A percentile compares a stretch with the other conserved stretches of the same genome.
Evolutionary conservation across 1,140 invertebrate species (phyloP).

Genomic region (Cotesia chilonis): DNA sequence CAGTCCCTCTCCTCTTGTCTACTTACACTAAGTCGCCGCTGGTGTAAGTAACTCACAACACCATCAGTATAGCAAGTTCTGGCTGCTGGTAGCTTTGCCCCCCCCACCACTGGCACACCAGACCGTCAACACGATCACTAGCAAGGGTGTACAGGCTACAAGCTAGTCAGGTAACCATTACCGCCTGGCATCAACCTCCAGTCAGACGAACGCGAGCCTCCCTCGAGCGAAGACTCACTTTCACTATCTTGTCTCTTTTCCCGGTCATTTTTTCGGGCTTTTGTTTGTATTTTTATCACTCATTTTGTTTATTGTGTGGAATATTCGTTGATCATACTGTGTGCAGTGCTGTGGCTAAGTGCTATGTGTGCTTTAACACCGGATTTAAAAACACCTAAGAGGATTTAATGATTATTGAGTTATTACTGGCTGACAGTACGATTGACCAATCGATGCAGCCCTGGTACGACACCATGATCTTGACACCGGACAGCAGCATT

Average conservation of each 20-base stretch:
- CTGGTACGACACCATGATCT: constrained; percentile 52
- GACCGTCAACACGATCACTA: constrained; percentile 23
- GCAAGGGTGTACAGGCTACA: constrained; percentile 53
- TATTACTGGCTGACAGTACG: constrained; percentile 17
- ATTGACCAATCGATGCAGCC: constrained; percentile 20
- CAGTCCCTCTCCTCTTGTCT: no score
- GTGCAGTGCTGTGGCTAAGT: not conserved
- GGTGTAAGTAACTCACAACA: constrained; percentile 17
- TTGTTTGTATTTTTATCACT: no score
- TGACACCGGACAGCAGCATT: constrained; percentile 59
- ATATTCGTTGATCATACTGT: no score
- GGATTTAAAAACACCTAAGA: not conserved
- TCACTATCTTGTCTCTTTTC: constrained; percentile 52
- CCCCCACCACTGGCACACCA: constrained; percentile 51
- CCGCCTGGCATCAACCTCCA: constrained; percentile 57
- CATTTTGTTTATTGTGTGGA: no score
- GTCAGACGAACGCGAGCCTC: constrained; percentile 65
- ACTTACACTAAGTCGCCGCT: not conserved
- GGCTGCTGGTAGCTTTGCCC: constrained; percentile 46
- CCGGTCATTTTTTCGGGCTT: no score
- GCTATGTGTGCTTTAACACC: constrained; percentile 1
- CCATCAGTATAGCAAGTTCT: no score
- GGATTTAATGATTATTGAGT: constrained; percentile 26
- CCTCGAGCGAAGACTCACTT: constrained; percentile 66
- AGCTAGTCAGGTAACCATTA: constrained; percentile 59